phyloP scores from a whole-genome alignment of 92 coral and sea anemone species.

The Bergia sp. region DNA sequence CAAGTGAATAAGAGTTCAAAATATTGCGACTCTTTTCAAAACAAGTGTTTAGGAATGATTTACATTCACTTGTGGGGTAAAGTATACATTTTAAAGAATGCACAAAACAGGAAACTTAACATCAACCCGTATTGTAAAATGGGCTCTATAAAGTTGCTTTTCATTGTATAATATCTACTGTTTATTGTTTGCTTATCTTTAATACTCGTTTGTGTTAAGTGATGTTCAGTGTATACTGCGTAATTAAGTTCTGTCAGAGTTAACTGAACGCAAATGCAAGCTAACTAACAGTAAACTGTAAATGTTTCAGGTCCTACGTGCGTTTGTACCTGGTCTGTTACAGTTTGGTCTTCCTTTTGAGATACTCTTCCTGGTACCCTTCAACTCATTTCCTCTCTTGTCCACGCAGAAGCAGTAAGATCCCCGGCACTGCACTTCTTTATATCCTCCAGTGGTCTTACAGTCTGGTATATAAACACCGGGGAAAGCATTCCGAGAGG shows the following conservation, averaged over 20 bases:
- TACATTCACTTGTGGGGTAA: too few relatives aligned
- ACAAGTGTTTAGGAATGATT: neutral
- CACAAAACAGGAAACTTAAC: too few relatives aligned
- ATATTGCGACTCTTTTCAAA: neutral
- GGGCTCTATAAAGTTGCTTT: too few relatives aligned
- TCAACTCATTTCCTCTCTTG: conserved; percentile 43
- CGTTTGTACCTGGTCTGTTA: conserved; percentile 29
- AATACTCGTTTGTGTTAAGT: too few relatives aligned
- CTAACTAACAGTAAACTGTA: neutral
- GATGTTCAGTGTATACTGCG: too few relatives aligned
- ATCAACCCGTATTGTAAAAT: too few relatives aligned
- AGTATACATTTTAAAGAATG: too few relatives aligned
- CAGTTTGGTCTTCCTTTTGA: conserved; percentile 32
- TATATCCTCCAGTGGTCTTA: conserved; percentile 28
- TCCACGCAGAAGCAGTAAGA: conserved; percentile 41
- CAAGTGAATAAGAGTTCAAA: neutral
- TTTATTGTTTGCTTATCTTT: too few relatives aligned
- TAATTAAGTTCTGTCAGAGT: too few relatives aligned
- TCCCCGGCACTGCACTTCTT: conserved; percentile 40
- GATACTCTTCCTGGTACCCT: conserved; percentile 32
- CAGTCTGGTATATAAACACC: conserved; percentile 29
- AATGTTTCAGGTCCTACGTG: neutral
- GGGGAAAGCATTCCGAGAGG: conserved; percentile 33
- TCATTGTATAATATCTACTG: too few relatives aligned
- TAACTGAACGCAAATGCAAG: neutral